These are phyloP conservation scores for Plebejus anna DNA, from an alignment of 2,888 invertebrate genomes.

Conservation along the genomic window DNA sequence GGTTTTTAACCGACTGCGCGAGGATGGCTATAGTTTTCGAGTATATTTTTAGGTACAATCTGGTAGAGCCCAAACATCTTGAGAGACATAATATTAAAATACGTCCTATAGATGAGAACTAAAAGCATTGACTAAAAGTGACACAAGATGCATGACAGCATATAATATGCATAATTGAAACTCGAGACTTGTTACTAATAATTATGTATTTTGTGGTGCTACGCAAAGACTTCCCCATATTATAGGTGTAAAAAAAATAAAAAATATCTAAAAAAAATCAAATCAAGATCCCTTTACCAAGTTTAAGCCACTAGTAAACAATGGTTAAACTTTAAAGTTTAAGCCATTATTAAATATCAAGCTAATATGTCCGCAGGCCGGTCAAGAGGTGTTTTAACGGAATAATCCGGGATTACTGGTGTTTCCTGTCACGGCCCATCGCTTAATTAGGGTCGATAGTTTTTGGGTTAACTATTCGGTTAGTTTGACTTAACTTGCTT, in stretches of 20 bases:
- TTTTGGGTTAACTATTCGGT: slow-evolving; percentile 43
- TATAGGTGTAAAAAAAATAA: too few relatives aligned
- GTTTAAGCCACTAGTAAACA: not conserved
- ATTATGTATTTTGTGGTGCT: too few relatives aligned
- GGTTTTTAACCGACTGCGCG: not conserved
- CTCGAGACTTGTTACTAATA: too few relatives aligned
- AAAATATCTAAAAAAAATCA: too few relatives aligned
- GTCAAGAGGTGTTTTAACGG: slow-evolving; percentile 74
- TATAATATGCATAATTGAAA: too few relatives aligned
- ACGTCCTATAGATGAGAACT: too few relatives aligned
- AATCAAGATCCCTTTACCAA: not conserved
- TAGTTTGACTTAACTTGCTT: slow-evolving; percentile 46
- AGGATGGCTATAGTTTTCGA: not conserved
- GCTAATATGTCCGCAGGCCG: slow-evolving; percentile 43
- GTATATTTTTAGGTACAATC: not conserved
- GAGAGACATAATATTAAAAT: too few relatives aligned
- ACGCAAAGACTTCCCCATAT: too few relatives aligned
- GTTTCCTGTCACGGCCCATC: slow-evolving; percentile 66
- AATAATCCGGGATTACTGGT: slow-evolving; percentile 72
- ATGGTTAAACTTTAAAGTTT: slow-evolving; percentile 31
- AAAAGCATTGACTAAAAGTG: too few relatives aligned
- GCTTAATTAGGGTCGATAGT: slow-evolving; percentile 74
- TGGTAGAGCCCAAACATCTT: too few relatives aligned
- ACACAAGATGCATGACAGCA: too few relatives aligned
- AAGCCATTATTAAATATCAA: slow-evolving; percentile 31